Evolutionary conservation across 1,140 invertebrate species (phyloP).

Genomic region (Maconellicoccus hirsutus): DNA sequence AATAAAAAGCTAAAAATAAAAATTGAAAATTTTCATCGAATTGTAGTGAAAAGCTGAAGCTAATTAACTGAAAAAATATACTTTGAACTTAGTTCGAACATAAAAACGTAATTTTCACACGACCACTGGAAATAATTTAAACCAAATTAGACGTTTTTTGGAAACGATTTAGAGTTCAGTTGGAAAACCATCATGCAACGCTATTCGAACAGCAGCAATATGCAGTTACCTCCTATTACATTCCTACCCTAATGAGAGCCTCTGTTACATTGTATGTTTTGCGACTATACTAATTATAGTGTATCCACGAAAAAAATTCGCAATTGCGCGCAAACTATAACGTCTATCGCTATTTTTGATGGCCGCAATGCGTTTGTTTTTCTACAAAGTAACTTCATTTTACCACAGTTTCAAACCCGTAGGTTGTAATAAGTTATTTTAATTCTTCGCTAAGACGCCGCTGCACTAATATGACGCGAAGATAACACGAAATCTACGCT

Average conservation of each 20-base stretch:
- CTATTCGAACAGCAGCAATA: too few species aligned
- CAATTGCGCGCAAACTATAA: background rate
- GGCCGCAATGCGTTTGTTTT: background rate
- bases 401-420: background rate
- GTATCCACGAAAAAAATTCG: background rate
- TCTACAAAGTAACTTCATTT: background rate
- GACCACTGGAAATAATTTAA: too few species aligned
- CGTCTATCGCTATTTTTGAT: background rate
- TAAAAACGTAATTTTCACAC: too few species aligned
- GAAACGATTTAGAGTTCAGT: too few species aligned
- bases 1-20: too few species aligned
- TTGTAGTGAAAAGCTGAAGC: too few species aligned
- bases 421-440: background rate
- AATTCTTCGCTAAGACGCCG: background rate
- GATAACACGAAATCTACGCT: background rate
- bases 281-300: background rate
- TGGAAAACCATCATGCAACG: too few species aligned
- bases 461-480: background rate
- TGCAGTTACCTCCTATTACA: background rate
- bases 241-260: constrained; percentile 12
- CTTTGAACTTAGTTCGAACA: too few species aligned
- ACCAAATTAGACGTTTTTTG: too few species aligned
- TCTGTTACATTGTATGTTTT: constrained; percentile 17
- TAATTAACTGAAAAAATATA: too few species aligned
- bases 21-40: too few species aligned